Evolutionary conservation across 64 coral and sea anemone species (phyloP), one percentile per base, ranked within the genome.

Genomic region (Catalaphyllia jardinei): DNA sequence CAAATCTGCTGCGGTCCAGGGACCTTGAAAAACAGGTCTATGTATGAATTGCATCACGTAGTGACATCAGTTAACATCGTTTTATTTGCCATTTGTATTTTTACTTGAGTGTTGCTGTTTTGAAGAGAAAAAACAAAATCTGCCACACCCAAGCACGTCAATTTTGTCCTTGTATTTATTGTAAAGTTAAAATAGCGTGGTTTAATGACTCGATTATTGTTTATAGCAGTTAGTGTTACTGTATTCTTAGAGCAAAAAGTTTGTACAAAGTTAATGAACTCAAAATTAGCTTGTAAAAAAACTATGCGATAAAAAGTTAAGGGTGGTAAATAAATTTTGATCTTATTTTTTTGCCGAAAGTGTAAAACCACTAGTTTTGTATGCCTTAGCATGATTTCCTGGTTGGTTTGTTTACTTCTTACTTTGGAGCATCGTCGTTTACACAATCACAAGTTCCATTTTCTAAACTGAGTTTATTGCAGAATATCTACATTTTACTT

Each of bases 321-420:
- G 31, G 31, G 33, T 67, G 81, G 8, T 71, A 71, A 42, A 85
- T 85, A 42, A 71, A 85, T 50, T 71, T 71, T 64, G n/a, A 64
- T 85, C 81, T 85, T 83, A 83, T 83, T 71, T 85, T 46, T 85
- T 85, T 85, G 31, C 33, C 31, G 22, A 67, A 71, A 71, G 51
- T 85, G 42, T 39, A 51, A 85, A 71, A 71, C 67, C 63, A 15
- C 65, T 85, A 85, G 81, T 85, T 85, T 85, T 85, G 63, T 85
- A 85, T 55, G 12, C 62, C 52, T 4, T 57, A 81, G 62, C 79
- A 63, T 81, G 31, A 62, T 81, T 81, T 81, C 62, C 50, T 85
- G 39, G 24, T 8, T 19, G 11, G 20, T 27, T 52, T 16, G 20
- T 31, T 85, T 85, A 18, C 4, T 31, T 59, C 35, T 14, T 16